Percentiles rank a stretch among this genome's conserved stretches.
phyloP scores from a whole-genome alignment of 2,888 invertebrate genomes.

The Caenorhabditis panamensis region DNA sequence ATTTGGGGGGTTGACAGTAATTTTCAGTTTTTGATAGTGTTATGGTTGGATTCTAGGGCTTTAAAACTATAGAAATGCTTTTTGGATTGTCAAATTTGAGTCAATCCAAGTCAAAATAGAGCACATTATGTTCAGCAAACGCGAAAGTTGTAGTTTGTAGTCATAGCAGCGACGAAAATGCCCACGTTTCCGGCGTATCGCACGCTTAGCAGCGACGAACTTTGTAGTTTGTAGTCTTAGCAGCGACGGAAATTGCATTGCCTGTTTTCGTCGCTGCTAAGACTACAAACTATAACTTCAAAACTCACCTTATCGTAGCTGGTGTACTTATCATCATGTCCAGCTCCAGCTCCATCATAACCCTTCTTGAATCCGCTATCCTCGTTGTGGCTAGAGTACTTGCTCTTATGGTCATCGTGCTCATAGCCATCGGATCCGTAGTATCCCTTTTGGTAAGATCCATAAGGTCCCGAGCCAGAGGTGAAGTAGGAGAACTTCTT shows the following conservation, averaged over 20 bases:
- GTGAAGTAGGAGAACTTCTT: conserved; percentile 72
- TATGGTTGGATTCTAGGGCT: neutral
- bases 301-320: conserved; percentile 61
- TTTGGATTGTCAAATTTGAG: no score
- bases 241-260: no score
- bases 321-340: conserved; percentile 63
- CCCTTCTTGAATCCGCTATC: conserved; percentile 67
- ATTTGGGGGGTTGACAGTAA: neutral
- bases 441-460: conserved; percentile 71
- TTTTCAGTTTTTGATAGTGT: neutral
- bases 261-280: no score
- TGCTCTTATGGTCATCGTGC: conserved; percentile 61
- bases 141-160: neutral
- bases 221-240: no score
- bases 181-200: no score
- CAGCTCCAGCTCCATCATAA: conserved; percentile 58
- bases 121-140: no score
- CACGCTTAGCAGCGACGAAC: no score
- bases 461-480: conserved; percentile 69
- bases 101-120: no score
- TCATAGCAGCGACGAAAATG: neutral
- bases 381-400: conserved; percentile 53
- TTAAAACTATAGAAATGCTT: no score
- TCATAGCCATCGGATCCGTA: conserved; percentile 70
- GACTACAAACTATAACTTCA: no score